Evolutionary conservation across 2,113 vertebrate species (phyloP), one percentile per base, ranked within the genome.

Genomic region (Colaptes auratus): DNA sequence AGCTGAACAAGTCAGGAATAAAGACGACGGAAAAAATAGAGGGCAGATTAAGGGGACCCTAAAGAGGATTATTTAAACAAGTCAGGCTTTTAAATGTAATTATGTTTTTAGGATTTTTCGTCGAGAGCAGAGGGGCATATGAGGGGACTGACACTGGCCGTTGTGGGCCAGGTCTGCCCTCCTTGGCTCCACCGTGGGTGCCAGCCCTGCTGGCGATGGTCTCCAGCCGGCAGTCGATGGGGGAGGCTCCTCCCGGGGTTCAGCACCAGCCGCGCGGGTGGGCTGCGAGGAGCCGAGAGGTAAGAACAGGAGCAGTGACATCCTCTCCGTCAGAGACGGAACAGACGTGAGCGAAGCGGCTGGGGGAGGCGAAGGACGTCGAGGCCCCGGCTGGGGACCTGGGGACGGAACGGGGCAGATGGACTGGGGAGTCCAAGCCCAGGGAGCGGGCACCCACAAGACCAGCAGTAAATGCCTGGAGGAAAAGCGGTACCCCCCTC

Each of bases 21-120:
- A 85, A 85, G 67, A 50, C 28, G 59, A 64, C 2, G 15, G 55
- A 42, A 42, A 13, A 85, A 82, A 89, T 84, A 73, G 0, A 73
- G 82, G 39, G 63, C 67, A 87, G 89, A 94, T 85, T 91, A 92
- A 94, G 61, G 63, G 55, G 16, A 87, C 24, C 30, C 77, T 78
- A 79, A 92, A 89, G 74, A 82, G 84, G 89, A 82, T 96, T 95
- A 88, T 93, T 94, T 87, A 94, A 93, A 70, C 46, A 89, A 91
- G 88, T 75, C 74, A 70, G 64, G 46, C 11, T 73, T 76, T 82
- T 82, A 20, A 92, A 81, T 87, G 87, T 90, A 94, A 90, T 92
- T 90, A 87, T 15, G 48, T 60, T 93, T 67, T 74, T 87, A 93
- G 75, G 78, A 66, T 79, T 96, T 92, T 67, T 79, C 33, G 7